A percentile compares a stretch with the other conserved stretches of the same genome.
phyloP scores from a whole-genome alignment of 2,888 invertebrate species.

The Taenaris catops region DNA sequence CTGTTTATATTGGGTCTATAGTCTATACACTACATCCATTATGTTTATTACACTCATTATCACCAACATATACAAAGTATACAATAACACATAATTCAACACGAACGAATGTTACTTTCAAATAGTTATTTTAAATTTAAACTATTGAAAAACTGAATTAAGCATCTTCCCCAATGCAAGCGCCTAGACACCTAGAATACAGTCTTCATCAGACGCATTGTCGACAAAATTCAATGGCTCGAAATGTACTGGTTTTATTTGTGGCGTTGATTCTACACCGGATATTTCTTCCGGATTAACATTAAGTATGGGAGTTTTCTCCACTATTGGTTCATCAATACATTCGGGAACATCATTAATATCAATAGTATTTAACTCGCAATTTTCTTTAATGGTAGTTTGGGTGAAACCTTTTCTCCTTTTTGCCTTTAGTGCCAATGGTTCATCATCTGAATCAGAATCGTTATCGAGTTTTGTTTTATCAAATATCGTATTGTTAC shows the following conservation, averaged over 20 bases:
- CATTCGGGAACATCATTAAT: no score
- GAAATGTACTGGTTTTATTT: constrained; percentile 12
- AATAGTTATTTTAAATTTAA: no score
- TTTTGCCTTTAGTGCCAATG: constrained; percentile 46
- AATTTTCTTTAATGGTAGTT: not conserved
- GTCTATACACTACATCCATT: no score
- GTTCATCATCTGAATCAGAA: constrained; percentile 53
- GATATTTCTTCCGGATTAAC: not conserved
- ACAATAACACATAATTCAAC: no score
- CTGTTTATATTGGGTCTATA: no score
- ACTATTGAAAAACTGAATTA: no score
- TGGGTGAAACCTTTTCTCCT: constrained; percentile 26
- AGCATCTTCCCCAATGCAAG: no score
- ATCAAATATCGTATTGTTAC: not conserved
- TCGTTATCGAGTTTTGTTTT: constrained; percentile 10
- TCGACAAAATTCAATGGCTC: constrained; percentile 1
- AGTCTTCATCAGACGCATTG: constrained; percentile 19
- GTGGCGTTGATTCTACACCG: not conserved
- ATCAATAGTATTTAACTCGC: no score
- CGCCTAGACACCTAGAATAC: constrained; percentile 22
- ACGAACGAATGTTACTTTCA: no score
- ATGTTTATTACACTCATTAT: no score
- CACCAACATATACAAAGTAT: no score
- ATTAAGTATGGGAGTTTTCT: not conserved
- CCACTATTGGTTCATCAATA: no score